phyloP scores from a whole-genome alignment of 1,140 invertebrate species.

The Subanguina moxae region DNA sequence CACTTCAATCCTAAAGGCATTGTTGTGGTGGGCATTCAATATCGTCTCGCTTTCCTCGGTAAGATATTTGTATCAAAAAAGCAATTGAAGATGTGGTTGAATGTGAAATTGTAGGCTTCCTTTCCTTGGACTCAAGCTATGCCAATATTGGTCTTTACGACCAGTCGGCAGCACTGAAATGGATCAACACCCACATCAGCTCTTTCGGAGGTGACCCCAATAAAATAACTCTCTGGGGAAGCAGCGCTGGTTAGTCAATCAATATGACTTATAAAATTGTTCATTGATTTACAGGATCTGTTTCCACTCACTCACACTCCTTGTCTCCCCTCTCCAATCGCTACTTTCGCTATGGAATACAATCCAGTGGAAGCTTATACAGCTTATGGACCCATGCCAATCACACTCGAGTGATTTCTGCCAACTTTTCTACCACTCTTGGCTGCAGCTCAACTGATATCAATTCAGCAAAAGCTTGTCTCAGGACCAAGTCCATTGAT shows the following conservation, averaged over 20 bases:
- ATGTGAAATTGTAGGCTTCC: not conserved
- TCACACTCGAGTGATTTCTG: not conserved
- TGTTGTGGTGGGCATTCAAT: constrained; percentile 86
- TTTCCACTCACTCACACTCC: not conserved
- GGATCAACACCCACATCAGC: constrained; percentile 72
- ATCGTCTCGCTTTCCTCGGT: constrained; percentile 81
- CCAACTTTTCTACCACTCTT: not conserved
- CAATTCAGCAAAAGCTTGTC: not conserved
- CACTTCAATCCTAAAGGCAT: constrained; percentile 60
- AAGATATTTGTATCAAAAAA: constrained; percentile 63
- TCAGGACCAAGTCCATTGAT: not conserved
- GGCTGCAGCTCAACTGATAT: not conserved
- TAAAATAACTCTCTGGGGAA: constrained; percentile 84
- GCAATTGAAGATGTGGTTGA: too few relatives aligned
- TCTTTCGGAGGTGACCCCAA: constrained; percentile 86
- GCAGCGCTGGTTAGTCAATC: constrained; percentile 78
- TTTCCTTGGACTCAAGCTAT: not conserved
- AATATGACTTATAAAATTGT: too few relatives aligned
- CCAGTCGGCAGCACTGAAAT: constrained; percentile 83
- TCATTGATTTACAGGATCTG: too few relatives aligned
- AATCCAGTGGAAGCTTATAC: not conserved
- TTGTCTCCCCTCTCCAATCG: constrained; percentile 12
- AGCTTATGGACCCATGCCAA: not conserved
- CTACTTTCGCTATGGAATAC: not conserved
- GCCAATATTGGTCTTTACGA: constrained; percentile 71